Evolutionary conservation across 2,888 invertebrate genomes (phyloP).

Genomic region (Eudemis profundana): DNA sequence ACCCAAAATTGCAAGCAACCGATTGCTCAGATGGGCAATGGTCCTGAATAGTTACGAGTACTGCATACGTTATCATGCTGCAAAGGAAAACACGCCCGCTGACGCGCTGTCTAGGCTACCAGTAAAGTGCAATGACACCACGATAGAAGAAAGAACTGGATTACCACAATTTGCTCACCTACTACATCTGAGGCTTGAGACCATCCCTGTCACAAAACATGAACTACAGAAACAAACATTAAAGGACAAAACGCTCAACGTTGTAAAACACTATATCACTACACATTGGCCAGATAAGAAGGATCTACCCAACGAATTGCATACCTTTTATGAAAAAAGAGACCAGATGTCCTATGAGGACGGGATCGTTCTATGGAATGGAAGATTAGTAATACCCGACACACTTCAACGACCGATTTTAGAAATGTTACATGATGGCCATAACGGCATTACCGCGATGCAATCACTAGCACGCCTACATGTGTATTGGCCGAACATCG

Average conservation of each 20-base stretch:
- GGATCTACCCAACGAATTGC: background rate
- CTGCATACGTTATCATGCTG: slow-evolving; percentile 14
- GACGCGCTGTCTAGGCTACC: slow-evolving; percentile 15
- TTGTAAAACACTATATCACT: background rate
- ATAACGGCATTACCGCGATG: slow-evolving; percentile 13
- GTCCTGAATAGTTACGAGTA: slow-evolving; percentile 19
- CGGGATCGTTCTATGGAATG: slow-evolving; percentile 5
- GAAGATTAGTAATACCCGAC: background rate
- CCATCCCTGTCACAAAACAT: slow-evolving; percentile 16
- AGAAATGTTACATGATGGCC: background rate
- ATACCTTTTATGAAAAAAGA: slow-evolving; percentile 17
- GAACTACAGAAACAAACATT: background rate
- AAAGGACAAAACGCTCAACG: slow-evolving; percentile 3
- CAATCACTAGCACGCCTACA: slow-evolving; percentile 2
- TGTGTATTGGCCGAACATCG: slow-evolving; percentile 15
- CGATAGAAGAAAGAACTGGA: slow-evolving; percentile 9
- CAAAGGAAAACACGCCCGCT: slow-evolving; percentile 15
- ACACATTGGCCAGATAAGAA: slow-evolving; percentile 18
- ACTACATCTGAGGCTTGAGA: slow-evolving; percentile 10
- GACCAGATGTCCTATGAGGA: background rate
- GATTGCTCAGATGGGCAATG: slow-evolving; percentile 23
- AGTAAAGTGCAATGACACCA: background rate
- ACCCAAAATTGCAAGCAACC: slow-evolving; percentile 18
- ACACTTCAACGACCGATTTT: background rate
- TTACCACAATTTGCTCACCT: slow-evolving; percentile 29